phyloP scores from a whole-genome alignment of 2,888 invertebrate species.

The Norana najaformis region DNA sequence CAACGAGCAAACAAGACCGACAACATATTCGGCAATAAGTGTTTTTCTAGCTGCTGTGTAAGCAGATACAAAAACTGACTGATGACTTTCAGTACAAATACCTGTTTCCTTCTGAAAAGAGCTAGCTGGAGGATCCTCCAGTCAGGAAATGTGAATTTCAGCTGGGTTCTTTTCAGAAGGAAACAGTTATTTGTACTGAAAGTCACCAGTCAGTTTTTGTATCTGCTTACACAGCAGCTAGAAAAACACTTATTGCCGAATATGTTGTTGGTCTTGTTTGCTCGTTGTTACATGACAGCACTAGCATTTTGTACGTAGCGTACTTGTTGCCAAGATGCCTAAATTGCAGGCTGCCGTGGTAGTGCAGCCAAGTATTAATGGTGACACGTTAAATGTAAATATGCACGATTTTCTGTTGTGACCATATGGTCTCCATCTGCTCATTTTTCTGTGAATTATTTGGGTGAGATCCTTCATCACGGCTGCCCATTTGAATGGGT shows the following conservation, averaged over 20 bases:
- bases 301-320: neutral
- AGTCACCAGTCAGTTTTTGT: slow-evolving; percentile 97
- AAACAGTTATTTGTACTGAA: slow-evolving; percentile 92
- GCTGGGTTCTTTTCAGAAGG: slow-evolving; percentile 95
- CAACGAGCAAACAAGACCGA: neutral
- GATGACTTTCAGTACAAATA: slow-evolving; percentile 92
- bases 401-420: too few relatives aligned
- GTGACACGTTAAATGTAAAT: too few relatives aligned
- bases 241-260: slow-evolving; percentile 96
- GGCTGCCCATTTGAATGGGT: too few relatives aligned
- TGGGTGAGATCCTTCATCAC: too few relatives aligned
- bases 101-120: slow-evolving; percentile 97
- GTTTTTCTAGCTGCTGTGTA: slow-evolving; percentile 99
- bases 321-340: too few relatives aligned
- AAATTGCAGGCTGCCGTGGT: too few relatives aligned
- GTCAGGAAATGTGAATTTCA: slow-evolving; percentile 91
- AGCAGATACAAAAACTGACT: slow-evolving; percentile 96
- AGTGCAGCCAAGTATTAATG: too few relatives aligned
- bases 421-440: too few relatives aligned
- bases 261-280: slow-evolving; percentile 67
- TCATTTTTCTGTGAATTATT: too few relatives aligned
- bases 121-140: slow-evolving; percentile 72
- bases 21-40: slow-evolving; percentile 86
- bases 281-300: neutral
- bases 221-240: slow-evolving; percentile 98